Percentiles rank a stretch among this genome's conserved stretches.
Evolutionary conservation across 2,113 vertebrate species (phyloP).

Genomic region (Notarius quadriscutis): DNA sequence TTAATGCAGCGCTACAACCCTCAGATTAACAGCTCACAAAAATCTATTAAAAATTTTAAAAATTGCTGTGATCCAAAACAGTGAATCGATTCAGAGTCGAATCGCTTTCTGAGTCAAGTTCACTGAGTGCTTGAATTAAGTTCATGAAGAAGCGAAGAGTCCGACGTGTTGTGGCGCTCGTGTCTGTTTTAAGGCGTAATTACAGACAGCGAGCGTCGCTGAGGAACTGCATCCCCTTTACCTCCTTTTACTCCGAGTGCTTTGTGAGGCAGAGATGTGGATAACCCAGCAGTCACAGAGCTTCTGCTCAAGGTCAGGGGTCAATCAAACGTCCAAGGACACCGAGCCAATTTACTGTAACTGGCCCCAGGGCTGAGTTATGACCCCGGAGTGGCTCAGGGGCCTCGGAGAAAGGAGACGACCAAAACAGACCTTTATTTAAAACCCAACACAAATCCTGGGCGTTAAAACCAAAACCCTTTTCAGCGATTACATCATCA

Average conservation of each 20-base stretch:
- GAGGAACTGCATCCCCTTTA: neutral
- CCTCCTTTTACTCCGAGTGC: neutral
- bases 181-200: neutral
- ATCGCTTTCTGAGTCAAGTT: too few relatives aligned
- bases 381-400: neutral
- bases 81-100: too few relatives aligned
- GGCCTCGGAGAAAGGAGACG: neutral
- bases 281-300: neutral
- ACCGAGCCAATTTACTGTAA: neutral
- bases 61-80: neutral
- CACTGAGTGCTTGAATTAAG: too few relatives aligned
- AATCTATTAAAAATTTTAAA: neutral
- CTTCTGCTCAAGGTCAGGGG: neutral
- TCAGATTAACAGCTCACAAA: neutral
- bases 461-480: neutral
- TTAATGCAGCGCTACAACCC: too few relatives aligned
- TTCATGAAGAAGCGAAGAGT: too few relatives aligned
- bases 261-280: neutral
- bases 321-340: neutral
- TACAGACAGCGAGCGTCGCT: neutral
- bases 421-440: neutral
- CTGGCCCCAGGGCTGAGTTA: neutral
- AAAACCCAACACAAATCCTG: slow-evolving; percentile 17
- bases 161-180: too few relatives aligned
- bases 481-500: neutral